phyloP scores from a whole-genome alignment of 2,888 invertebrate species.

The Campoplex nolae region DNA sequence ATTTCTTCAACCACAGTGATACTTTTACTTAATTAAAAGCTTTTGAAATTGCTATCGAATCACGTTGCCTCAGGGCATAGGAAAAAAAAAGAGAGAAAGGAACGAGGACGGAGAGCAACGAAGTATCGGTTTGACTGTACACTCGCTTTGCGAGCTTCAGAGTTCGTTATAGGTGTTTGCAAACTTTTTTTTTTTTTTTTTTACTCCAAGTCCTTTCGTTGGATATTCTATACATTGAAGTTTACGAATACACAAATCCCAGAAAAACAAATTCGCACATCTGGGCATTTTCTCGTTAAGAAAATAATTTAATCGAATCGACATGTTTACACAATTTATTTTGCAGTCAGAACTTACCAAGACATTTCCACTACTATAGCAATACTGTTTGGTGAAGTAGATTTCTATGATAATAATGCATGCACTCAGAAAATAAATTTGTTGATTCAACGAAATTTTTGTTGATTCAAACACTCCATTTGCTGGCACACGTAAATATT shows the following conservation, averaged over 20 bases:
- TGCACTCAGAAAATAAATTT: too few relatives aligned
- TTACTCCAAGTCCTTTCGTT: constrained; percentile 7
- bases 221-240: constrained; percentile 1
- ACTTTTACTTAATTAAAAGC: constrained; percentile 61
- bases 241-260: background rate
- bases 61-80: constrained; percentile 24
- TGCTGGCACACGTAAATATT: too few relatives aligned
- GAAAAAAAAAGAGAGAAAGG: background rate
- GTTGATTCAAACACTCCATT: too few relatives aligned
- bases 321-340: background rate
- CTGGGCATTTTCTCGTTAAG: background rate
- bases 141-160: background rate
- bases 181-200: background rate
- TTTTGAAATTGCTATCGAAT: constrained; percentile 57
- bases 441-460: too few relatives aligned
- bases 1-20: constrained; percentile 46
- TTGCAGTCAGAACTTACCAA: background rate
- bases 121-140: constrained; percentile 25
- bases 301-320: background rate
- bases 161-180: constrained; percentile 34
- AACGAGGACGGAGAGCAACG: background rate
- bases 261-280: background rate
- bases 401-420: background rate
- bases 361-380: background rate
- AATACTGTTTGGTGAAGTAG: background rate